Base-by-base conservation (phyloP, 2,888 invertebrate genomes). In the Lasioglossum calceatum region DNA sequence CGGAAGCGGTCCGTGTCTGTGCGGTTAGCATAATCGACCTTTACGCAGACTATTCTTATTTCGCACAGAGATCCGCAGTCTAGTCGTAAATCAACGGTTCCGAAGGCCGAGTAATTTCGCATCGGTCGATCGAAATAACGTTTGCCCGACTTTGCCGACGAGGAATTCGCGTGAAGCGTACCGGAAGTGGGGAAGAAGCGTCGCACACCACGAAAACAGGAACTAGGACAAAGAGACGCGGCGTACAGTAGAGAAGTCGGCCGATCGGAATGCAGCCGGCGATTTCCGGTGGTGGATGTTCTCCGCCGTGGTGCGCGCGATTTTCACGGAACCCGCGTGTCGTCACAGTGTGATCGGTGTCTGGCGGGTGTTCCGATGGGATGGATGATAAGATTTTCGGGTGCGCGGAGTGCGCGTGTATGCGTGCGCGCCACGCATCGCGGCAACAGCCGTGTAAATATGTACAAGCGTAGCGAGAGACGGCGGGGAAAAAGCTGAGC, bases 221-320 rank as follows among this genome's bases (percentile, higher is more conserved):
- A 67, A 67, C 16, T 23, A 19, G 67, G 67, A 67, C 67, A 23
- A 67, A 19, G 36, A 54, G 23, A 23, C 36, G 10, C 67, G 67
- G 36, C 36, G 36, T 10, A 54, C 4, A 23, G 5, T 16, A 0
- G n/a, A 32, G 27, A 5, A 27, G 16, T 36, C 36, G 67, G 7
- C 12, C 14, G 27, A 32, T 32, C 2, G 23, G 8, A 23, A 54
- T 8, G 2, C 23, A 54, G 23, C 8, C 23, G 5, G 19, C 32
- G 8, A 67, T 67, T 23, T 23, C 23, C 36, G 32, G 36, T 32
- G 10, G 71, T 32, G 10, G 71, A 44, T 19, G 74, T 74, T 16
- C 70, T 81, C 72, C 72, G 76, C 67, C 54, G 70, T 39, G 76
- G 32, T 78, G 47, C 76, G 27, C 64, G 50, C 75, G 67, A 10